phyloP scores from a whole-genome alignment of 2,113 vertebrate genomes.

The Glaucomys volans region DNA sequence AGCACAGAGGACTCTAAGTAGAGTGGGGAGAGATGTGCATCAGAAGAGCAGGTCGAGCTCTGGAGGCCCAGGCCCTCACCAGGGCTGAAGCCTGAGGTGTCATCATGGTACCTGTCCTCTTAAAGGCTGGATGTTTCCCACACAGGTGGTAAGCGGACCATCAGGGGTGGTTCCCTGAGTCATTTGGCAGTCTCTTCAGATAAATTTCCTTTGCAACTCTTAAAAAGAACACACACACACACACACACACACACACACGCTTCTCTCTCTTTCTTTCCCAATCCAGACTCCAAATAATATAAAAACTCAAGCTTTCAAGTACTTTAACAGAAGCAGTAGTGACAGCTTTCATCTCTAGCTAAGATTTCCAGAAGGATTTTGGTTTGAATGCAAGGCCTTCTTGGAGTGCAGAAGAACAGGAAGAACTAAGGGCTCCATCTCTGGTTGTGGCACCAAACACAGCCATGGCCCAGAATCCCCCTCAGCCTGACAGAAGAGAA shows the following conservation, averaged over 20 bases:
- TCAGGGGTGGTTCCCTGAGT: not conserved
- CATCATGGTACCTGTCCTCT: no score
- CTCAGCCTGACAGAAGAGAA: not conserved
- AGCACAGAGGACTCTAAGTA: not conserved
- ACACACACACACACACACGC: not conserved
- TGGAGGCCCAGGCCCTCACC: not conserved
- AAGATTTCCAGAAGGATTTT: not conserved
- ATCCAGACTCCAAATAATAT: not conserved
- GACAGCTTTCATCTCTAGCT: not conserved
- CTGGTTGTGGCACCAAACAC: not conserved
- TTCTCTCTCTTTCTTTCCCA: no score
- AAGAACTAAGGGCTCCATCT: not conserved
- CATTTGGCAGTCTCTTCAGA: not conserved
- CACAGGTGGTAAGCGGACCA: rapidly evolving
- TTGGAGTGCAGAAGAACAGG: not conserved
- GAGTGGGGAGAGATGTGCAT: rapidly evolving
- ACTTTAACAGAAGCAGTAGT: not conserved
- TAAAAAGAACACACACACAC: not conserved
- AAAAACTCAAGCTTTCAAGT: not conserved
- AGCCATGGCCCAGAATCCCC: rapidly evolving
- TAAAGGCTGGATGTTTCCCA: not conserved
- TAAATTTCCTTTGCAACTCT: not conserved
- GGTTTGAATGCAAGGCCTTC: not conserved
- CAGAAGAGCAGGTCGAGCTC: not conserved
- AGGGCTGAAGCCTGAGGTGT: no score